A percentile compares a stretch with the other conserved stretches of the same genome.
Evolutionary conservation across 2,888 invertebrate species (phyloP).

Genomic region (Cartodere bifasciata): DNA sequence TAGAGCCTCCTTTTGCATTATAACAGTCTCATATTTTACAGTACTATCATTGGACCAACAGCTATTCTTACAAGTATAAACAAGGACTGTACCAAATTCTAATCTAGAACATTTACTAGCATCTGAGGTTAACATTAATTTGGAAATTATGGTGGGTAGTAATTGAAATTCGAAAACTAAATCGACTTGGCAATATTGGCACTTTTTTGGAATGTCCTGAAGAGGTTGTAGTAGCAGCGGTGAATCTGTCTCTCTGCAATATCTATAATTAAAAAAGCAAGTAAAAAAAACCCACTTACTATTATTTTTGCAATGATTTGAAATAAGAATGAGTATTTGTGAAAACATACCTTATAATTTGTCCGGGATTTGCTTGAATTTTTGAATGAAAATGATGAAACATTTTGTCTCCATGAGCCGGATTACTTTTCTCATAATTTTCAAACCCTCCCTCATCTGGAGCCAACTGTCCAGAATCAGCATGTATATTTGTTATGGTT

Average conservation of each 20-base stretch:
- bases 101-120: slow-evolving; percentile 40
- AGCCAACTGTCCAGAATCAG: slow-evolving; percentile 23
- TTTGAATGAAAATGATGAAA: slow-evolving; percentile 68
- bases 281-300: slow-evolving; percentile 5
- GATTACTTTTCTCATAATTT: slow-evolving; percentile 65
- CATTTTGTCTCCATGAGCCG: slow-evolving; percentile 70
- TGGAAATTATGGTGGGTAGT: slow-evolving; percentile 65
- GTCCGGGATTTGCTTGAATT: slow-evolving; percentile 64
- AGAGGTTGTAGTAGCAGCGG: slow-evolving; percentile 60
- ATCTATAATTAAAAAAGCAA: slow-evolving; percentile 41
- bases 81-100: slow-evolving; percentile 77
- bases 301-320: not conserved
- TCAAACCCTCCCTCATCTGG: slow-evolving; percentile 39
- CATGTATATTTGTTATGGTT: slow-evolving; percentile 5
- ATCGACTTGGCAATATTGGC: slow-evolving; percentile 57
- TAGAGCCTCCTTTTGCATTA: slow-evolving; percentile 72
- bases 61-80: slow-evolving; percentile 72
- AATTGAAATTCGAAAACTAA: slow-evolving; percentile 74
- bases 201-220: slow-evolving; percentile 40
- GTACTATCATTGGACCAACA: slow-evolving; percentile 68
- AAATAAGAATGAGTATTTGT: no score
- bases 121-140: slow-evolving; percentile 46
- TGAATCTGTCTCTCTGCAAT: slow-evolving; percentile 52
- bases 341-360: slow-evolving; percentile 57
- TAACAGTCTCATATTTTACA: slow-evolving; percentile 54